phyloP scores from a whole-genome alignment of 1,140 invertebrate genomes.

The Bradysia coprophila region DNA sequence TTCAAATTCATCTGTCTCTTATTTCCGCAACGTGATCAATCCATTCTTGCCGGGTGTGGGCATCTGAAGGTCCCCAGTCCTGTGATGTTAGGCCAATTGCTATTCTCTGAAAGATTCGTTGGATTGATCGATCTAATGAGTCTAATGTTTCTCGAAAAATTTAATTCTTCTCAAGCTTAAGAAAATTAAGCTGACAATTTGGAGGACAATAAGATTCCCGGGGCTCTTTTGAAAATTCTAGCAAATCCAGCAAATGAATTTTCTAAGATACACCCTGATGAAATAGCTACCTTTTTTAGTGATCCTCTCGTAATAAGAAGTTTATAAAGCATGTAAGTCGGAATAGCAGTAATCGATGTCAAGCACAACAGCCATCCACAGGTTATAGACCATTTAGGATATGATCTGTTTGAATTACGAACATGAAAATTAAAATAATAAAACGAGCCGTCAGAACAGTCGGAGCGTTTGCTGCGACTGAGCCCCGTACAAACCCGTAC shows the following conservation, averaged over 20 bases:
- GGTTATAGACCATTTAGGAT: slow-evolving; percentile 37
- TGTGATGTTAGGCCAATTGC: neutral
- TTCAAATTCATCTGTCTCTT: no score
- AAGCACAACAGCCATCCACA: slow-evolving; percentile 42
- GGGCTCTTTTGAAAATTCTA: no score
- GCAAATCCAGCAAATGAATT: no score
- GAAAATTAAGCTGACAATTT: no score
- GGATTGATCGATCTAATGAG: neutral
- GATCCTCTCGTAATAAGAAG: slow-evolving; percentile 22
- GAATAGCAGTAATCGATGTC: slow-evolving; percentile 37
- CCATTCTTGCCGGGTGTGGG: slow-evolving; percentile 1
- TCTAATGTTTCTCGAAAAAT: neutral
- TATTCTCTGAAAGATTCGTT: slow-evolving; percentile 4
- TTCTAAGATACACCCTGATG: no score
- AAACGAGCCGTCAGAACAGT: no score
- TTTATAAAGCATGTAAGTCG: slow-evolving; percentile 32
- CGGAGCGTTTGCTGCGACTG: no score
- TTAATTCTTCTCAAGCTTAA: neutral
- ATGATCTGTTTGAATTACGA: no score
- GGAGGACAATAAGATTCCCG: no score
- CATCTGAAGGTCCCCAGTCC: slow-evolving; percentile 5
- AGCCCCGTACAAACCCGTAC: no score
- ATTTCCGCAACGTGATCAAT: no score
- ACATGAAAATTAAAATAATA: no score
- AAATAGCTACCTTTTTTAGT: slow-evolving; percentile 10